Conservation (phyloP, 2,113 vertebrate species). For the Sclerurus mexicanus region DNA sequence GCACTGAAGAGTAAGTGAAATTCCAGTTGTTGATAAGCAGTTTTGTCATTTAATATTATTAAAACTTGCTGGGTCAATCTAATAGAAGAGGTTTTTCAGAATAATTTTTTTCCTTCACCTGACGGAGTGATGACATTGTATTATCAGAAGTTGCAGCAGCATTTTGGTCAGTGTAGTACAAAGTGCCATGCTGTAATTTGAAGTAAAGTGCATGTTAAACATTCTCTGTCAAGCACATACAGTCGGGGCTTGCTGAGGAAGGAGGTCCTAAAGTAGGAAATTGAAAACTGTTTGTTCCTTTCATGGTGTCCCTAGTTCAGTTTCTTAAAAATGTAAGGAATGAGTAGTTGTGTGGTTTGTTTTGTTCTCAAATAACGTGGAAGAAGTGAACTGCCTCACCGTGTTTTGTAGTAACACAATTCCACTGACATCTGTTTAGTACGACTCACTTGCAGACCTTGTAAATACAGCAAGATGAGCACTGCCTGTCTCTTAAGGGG, state of each 20-base stretch:
- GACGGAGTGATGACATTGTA: neutral
- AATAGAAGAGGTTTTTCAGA: neutral
- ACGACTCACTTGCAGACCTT: neutral
- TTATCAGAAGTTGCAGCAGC: neutral
- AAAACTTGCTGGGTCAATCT: neutral
- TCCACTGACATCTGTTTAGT: neutral
- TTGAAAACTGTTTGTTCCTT: neutral
- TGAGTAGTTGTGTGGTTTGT: neutral
- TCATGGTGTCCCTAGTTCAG: neutral
- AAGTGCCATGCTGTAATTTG: neutral
- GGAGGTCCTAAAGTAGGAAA: neutral
- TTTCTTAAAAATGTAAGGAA: neutral
- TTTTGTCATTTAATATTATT: neutral
- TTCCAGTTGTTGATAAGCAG: neutral
- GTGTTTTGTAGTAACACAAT: neutral
- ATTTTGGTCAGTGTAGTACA: neutral
- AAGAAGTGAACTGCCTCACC: neutral
- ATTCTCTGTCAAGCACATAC: neutral
- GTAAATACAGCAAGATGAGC: neutral
- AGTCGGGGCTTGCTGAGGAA: neutral
- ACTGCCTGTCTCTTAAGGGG: neutral
- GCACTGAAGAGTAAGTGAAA: neutral
- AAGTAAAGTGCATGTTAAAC: accelerated
- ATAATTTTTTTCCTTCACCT: neutral
- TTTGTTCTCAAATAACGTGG: neutral